phyloP scores from a whole-genome alignment of 2,888 invertebrate genomes.

The Erebia aethiops region DNA sequence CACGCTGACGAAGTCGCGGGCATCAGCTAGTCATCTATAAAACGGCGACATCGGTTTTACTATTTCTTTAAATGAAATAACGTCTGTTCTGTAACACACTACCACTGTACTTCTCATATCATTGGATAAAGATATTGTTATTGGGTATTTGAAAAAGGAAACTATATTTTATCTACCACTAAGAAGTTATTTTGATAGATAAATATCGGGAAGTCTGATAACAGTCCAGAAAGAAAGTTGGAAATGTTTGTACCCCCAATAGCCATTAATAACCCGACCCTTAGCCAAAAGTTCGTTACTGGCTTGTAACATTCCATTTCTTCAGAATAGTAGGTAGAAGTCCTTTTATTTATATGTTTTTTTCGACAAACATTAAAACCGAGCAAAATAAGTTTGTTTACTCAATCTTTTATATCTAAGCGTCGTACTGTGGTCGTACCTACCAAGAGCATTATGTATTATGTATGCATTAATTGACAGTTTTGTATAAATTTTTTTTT shows the following conservation, averaged over 20 bases:
- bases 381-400: no score
- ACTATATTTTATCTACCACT: not conserved
- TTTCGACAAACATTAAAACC: not conserved
- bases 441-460: no score
- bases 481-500: no score
- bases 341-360: not conserved
- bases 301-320: not conserved
- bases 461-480: no score
- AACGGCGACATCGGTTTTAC: no score
- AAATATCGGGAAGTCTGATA: not conserved
- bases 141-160: conserved; percentile 3
- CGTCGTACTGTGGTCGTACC: no score
- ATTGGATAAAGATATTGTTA: not conserved
- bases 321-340: not conserved
- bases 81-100: no score
- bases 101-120: no score
- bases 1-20: no score
- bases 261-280: conserved; percentile 11
- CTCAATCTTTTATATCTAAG: no score
- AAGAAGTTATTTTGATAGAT: not conserved
- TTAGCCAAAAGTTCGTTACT: not conserved
- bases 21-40: no score
- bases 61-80: no score
- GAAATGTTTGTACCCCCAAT: conserved; percentile 10
- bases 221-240: not conserved